Conservation (phyloP, 37 sponge, comb jelly and placozoan genomes). For the Petrosia ficiformis region DNA sequence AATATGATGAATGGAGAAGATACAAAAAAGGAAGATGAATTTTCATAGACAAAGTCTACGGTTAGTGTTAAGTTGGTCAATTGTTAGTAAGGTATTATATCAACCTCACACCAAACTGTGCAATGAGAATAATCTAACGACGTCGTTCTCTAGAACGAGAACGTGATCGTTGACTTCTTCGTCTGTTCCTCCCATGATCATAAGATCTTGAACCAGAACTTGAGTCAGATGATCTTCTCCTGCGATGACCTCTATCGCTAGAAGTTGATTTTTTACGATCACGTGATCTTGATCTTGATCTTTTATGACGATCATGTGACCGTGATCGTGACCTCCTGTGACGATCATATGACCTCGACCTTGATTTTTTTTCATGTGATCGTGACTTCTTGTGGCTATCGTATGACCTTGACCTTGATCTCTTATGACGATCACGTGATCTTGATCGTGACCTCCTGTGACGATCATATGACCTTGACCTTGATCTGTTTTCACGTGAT, state of each 20-base stretch:
- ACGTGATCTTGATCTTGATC: slow-evolving; percentile 34
- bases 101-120: too few relatives aligned
- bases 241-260: too few relatives aligned
- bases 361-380: slow-evolving; percentile 12
- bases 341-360: too few relatives aligned
- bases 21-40: too few relatives aligned
- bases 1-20: too few relatives aligned
- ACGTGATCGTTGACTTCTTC: slow-evolving; percentile 32
- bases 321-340: too few relatives aligned
- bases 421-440: slow-evolving; percentile 2
- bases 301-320: background rate
- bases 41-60: too few relatives aligned
- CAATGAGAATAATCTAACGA: background rate
- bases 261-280: too few relatives aligned
- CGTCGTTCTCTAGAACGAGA: slow-evolving; percentile 52
- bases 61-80: too few relatives aligned
- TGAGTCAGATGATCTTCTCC: too few relatives aligned
- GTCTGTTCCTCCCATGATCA: slow-evolving; percentile 5
- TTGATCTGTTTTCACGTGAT: slow-evolving; percentile 3
- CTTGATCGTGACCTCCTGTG: background rate
- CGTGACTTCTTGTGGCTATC: slow-evolving; percentile 23
- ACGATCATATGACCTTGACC: background rate
- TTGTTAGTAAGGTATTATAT: too few relatives aligned
- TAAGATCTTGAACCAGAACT: slow-evolving; percentile 27
- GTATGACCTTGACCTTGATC: slow-evolving; percentile 34